Evolutionary conservation across 2,113 vertebrate genomes (phyloP), one percentile per base, ranked within the genome.

Genomic region (Zosterops lateralis): DNA sequence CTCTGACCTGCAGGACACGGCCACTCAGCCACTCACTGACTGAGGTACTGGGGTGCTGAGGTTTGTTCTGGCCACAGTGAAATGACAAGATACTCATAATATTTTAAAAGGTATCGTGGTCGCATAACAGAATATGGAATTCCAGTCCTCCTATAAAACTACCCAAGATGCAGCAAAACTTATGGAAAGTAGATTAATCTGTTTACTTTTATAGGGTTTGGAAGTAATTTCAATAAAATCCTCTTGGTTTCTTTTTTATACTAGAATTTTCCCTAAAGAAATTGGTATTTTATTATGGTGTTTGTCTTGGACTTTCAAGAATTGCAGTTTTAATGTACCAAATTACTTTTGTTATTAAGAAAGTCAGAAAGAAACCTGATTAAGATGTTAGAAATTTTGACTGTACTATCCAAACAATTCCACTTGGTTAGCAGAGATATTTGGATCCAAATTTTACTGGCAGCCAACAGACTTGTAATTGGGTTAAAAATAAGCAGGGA

Each of bases 311-410:
- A 73, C 58, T 47, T 91, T 68, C 78, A 86, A 74, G 51, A 91
- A 84, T 88, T 83, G 13, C 36, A 74, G 47, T 80, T 94, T 88
- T 81, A 88, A 90, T 74, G 36, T 91, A 83, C 36, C 11, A 21
- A 80, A 77, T 84, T 95, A 88, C 32, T 86, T 93, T 62, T 62
- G 16, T 76, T 90, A 94, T 81, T 89, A 56, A 88, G 78, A 60
- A 64, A 54, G 19, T 77, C 82, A 79, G 75, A 85, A 95, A 86
- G 48, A 45, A 90, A 85, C 25, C 36, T 68, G 67, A 94, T 81
- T 90, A 85, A 81, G 79, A 74, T 29, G 56, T 85, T 79, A 82
- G 47, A 94, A 91, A 85, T 90, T 88, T 58, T 80, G 78, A 80
- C 56, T 85, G 64, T 85, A n/a, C 51, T 86, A 85, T 79, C 28